Evolutionary conservation across 2,888 invertebrate species (phyloP).

Genomic region (Cosmia pyralina): DNA sequence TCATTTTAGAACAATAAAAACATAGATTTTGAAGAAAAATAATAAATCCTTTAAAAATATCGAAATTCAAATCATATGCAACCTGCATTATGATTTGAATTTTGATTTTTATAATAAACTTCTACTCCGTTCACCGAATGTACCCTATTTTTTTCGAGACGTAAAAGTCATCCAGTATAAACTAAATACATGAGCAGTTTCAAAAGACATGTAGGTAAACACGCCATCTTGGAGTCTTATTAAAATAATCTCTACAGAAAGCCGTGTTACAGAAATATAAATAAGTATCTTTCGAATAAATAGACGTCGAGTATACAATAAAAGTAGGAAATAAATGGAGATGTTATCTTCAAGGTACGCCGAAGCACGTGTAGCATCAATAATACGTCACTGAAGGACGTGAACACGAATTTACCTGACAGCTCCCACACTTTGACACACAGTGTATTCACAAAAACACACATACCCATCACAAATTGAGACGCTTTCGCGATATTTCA

Average conservation of each 20-base stretch:
- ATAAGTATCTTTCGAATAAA: slow-evolving; percentile 4
- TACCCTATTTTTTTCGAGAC: too few relatives aligned
- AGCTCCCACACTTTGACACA: slow-evolving; percentile 8
- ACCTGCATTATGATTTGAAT: too few relatives aligned
- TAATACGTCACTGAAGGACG: slow-evolving; percentile 51
- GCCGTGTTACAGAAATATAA: not conserved
- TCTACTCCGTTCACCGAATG: too few relatives aligned
- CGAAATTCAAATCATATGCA: too few relatives aligned
- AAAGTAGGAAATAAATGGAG: slow-evolving; percentile 29
- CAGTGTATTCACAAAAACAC: slow-evolving; percentile 17
- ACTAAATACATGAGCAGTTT: not conserved
- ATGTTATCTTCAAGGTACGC: slow-evolving; percentile 29
- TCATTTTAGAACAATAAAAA: too few relatives aligned
- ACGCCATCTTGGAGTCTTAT: not conserved
- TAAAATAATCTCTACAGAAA: not conserved
- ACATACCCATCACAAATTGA: slow-evolving; percentile 24
- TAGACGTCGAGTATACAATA: slow-evolving; percentile 21
- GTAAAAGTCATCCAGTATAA: too few relatives aligned
- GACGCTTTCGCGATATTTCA: slow-evolving; percentile 44
- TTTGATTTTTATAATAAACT: too few relatives aligned
- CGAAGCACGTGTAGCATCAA: slow-evolving; percentile 43
- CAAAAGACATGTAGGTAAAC: slow-evolving; percentile 5
- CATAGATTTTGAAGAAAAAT: too few relatives aligned
- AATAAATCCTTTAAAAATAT: too few relatives aligned
- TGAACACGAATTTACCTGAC: slow-evolving; percentile 50